Evolutionary conservation across 1,140 invertebrate genomes (phyloP), one percentile per base, ranked within the genome.

Genomic region (Drosophila seguyi): DNA sequence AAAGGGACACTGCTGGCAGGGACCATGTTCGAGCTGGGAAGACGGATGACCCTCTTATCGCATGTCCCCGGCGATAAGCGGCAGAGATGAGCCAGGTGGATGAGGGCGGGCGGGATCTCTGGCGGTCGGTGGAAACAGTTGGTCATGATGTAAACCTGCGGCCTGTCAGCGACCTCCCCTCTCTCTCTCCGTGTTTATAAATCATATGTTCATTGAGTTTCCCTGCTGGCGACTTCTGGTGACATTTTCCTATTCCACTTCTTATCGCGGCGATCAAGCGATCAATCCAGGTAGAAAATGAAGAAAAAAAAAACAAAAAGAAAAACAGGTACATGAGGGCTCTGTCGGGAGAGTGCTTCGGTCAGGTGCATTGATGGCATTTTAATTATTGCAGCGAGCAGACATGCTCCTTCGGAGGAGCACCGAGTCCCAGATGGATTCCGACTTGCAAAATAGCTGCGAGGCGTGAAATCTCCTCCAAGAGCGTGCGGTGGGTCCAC

Each of bases 341-440:
- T 62, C 57, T 34, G 13, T 2, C 4, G 13, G 62, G 6, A 38
- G 27, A 47, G 63, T 16, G 38, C 42, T n/a, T n/a, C n/a, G n/a
- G 68, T 72, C 73, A 78, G 75, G 75, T 71, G 75, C 75, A 78
- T 71, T 88, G 80, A 88, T 88, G 76, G 80, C 73, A 84, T 88
- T 87, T 87, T 87, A 87, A 87, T 87, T 88, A 79, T 84, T 56
- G 66, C 50, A 16, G 16, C 36, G 41, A 69, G 55, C 69, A 81
- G 67, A 81, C 56, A 75, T 31, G 27, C 27, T 2, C 14, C n/a
- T 31, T 11, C 6, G 27, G 25, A 11, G 27, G n/a, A 29, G 48
- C 10, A 18, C 10, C 11, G 16, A 47, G 47, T 11, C 14, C n/a
- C 14, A 25, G 59, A 48, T 66, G 60, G 25, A 41, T 36, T 20